Evolutionary conservation across 2,113 vertebrate genomes (phyloP).

Genomic region (Ivindomyrus marchei): DNA sequence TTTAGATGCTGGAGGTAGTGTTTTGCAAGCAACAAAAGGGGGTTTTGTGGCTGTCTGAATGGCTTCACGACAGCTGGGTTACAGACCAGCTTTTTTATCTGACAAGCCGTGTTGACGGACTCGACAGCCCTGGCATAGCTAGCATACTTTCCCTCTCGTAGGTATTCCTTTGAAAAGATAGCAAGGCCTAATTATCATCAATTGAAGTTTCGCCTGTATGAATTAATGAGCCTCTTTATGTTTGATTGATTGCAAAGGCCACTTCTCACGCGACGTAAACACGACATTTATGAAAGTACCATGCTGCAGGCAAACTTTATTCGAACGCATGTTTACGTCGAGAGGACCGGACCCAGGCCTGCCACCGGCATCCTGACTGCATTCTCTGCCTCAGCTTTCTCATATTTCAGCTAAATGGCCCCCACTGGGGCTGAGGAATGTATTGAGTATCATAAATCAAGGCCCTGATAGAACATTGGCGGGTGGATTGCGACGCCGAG

Average conservation of each 20-base stretch:
- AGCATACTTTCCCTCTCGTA: constrained; percentile 34
- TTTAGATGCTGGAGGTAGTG: constrained; percentile 39
- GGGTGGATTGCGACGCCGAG: constrained; percentile 67
- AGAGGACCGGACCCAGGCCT: constrained; percentile 71
- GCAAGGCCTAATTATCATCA: constrained; percentile 20
- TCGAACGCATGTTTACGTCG: constrained; percentile 47
- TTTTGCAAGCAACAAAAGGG: constrained; percentile 41
- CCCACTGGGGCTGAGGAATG: constrained; percentile 79
- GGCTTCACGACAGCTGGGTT: constrained; percentile 42
- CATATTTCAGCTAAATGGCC: constrained; percentile 86
- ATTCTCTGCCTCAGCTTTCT: constrained; percentile 73
- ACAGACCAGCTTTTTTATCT: constrained; percentile 35
- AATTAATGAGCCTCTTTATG: constrained; percentile 17
- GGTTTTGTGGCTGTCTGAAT: constrained; percentile 33
- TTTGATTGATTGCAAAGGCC: not conserved
- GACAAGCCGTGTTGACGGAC: constrained; percentile 31
- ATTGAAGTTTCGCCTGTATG: not conserved
- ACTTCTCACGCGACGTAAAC: constrained; percentile 5
- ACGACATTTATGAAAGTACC: not conserved
- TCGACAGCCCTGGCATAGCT: constrained; percentile 37
- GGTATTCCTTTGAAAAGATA: constrained; percentile 21
- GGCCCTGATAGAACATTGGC: constrained; percentile 89
- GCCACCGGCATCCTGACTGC: constrained; percentile 66
- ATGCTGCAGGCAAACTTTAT: not conserved
- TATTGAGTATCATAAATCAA: constrained; percentile 95